Evolutionary conservation across 1,140 invertebrate genomes (phyloP).

Genomic region (Pectinophora gossypiella): DNA sequence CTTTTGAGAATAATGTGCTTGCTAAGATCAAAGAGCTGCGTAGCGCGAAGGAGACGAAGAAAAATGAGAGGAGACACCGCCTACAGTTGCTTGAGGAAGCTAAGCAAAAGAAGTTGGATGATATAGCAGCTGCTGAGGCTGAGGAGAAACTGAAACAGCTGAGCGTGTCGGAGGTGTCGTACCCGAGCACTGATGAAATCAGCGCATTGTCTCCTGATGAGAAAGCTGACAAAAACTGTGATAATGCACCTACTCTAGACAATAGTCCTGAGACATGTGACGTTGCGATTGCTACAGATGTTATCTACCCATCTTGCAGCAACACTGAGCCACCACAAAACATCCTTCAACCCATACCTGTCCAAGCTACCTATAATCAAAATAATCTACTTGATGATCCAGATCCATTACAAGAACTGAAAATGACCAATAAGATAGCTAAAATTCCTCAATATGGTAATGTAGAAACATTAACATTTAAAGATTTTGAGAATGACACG

Average conservation of each 20-base stretch:
- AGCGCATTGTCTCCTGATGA: constrained; percentile 75
- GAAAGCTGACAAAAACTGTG: constrained; percentile 53
- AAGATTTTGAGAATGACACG: constrained; percentile 92
- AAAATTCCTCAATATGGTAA: constrained; percentile 53
- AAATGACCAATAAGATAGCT: constrained; percentile 47
- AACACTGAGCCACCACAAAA: constrained; percentile 41
- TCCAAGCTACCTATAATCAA: constrained; percentile 44
- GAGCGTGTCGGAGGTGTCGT: constrained; percentile 75
- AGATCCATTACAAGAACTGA: constrained; percentile 60
- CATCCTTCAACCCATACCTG: constrained; percentile 63
- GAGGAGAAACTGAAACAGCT: constrained; percentile 76
- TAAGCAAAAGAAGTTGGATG: constrained; percentile 68
- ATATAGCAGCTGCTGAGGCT: constrained; percentile 58
- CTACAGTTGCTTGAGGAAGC: constrained; percentile 75
- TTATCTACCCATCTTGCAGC: constrained; percentile 27
- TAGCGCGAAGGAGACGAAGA: constrained; percentile 77
- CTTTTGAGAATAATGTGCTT: constrained; percentile 82
- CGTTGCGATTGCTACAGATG: constrained; percentile 19
- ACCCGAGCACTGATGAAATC: constrained; percentile 73
- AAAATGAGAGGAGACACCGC: constrained; percentile 75
- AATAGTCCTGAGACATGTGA: constrained; percentile 34
- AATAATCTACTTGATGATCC: constrained; percentile 65
- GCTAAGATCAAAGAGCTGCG: constrained; percentile 82
- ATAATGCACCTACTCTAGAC: constrained; percentile 37
- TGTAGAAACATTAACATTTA: constrained; percentile 78